These are phyloP conservation scores for Orchesellides sinensis DNA, from an alignment of 2,888 invertebrate species.

Conservation along the genomic window DNA sequence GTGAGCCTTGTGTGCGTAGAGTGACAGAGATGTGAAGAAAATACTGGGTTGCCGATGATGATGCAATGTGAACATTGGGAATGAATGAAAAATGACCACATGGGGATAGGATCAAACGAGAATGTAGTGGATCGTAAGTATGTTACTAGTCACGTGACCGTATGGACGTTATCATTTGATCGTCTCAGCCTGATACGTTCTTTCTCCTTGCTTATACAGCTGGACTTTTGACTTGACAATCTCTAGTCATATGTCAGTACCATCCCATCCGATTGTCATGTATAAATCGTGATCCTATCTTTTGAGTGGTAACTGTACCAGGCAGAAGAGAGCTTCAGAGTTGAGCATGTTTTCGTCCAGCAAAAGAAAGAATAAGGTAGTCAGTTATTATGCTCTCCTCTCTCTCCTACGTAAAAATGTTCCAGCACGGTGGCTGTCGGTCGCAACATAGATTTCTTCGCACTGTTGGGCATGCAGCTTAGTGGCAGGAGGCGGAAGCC, in stretches of 20 bases:
- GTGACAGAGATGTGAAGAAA: too few relatives aligned
- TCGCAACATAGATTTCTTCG: slow-evolving; percentile 55
- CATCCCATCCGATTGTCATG: slow-evolving; percentile 59
- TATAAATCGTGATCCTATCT: slow-evolving; percentile 61
- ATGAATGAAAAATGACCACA: too few relatives aligned
- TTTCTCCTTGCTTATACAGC: not conserved
- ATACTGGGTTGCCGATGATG: too few relatives aligned
- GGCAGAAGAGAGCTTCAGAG: too few relatives aligned
- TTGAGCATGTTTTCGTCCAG: too few relatives aligned
- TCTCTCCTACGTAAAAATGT: too few relatives aligned
- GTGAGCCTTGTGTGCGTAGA: too few relatives aligned
- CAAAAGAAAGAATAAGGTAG: too few relatives aligned
- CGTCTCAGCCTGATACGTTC: slow-evolving; percentile 11
- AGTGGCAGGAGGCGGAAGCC: slow-evolving; percentile 60
- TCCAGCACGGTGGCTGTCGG: not conserved
- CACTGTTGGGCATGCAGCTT: slow-evolving; percentile 58
- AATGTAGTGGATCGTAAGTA: too few relatives aligned
- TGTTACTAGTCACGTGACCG: not conserved
- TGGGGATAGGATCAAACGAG: too few relatives aligned
- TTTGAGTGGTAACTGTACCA: not conserved
- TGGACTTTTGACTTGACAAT: slow-evolving; percentile 56
- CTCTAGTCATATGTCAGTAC: slow-evolving; percentile 59
- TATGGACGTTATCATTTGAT: slow-evolving; percentile 59
- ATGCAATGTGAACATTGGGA: too few relatives aligned
- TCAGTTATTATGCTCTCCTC: too few relatives aligned